Base-by-base conservation (phyloP, 2,113 vertebrate species). In the Thermophis baileyi region DNA sequence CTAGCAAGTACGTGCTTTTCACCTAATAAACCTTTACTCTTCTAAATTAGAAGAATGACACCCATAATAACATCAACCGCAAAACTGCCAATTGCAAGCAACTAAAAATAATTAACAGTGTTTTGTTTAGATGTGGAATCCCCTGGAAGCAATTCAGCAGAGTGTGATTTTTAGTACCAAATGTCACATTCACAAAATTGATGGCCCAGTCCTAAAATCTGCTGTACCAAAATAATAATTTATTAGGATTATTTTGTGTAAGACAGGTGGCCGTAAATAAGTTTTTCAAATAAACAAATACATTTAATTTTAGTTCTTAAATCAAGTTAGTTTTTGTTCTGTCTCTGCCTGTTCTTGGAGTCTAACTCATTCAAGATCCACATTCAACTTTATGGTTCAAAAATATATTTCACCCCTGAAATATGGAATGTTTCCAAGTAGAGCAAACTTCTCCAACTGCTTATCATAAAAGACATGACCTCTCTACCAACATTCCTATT, bases 11-110 rank as follows among this genome's bases (percentile, higher is more conserved):
- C 6, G 20, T 91, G 44, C 85, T 60, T 55, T 86, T 55, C 44
- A 57, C 91, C 85, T 87, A 85, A 55, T 60, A 91, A 91, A 91
- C 91, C 54, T 91, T 87, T 57, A 50, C 30, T 49, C 85, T 47
- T 57, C 27, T 86, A 47, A 91, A 85, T 60, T 87, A 87, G 20
- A 30, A 91, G 54, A 91, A 86, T 46, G 24, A 5, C 74, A 87
- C 46, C 47, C 47, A 91, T 49, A 50, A 81, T 81, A 81, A 81
- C 74, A 81, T 81, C 74, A 81, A 44, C 74, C 3, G 1, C 35
- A 22, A 81, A 46, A 47, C 30, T 87, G 54, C 91, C 85, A 87
- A 63, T 88, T 87, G 54, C 55, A 87, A 87, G n/a, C 91, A 91
- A 87, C 87, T 91, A 91, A 87, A 91, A 63, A 44, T 63, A 87